Conservation (phyloP, 2,113 vertebrate genomes). For the Otus sunia region DNA sequence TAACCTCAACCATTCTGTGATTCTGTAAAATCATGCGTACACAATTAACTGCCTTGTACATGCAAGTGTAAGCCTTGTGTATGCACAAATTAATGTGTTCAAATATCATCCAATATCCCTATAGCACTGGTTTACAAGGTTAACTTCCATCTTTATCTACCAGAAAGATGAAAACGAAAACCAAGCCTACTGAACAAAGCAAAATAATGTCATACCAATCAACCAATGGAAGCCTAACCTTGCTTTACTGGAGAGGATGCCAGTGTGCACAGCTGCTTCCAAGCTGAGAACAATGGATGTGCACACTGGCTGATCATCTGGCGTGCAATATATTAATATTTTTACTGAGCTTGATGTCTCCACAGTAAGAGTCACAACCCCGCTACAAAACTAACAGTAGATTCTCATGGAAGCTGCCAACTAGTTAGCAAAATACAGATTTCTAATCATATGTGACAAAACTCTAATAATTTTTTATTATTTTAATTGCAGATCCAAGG, state of each 20-base stretch:
- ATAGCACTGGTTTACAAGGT: background rate
- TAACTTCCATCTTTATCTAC: background rate
- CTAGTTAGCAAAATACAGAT: background rate
- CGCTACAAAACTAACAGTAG: background rate
- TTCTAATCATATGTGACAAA: background rate
- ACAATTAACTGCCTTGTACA: background rate
- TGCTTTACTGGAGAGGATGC: background rate
- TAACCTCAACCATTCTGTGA: background rate
- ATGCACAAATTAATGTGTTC: background rate
- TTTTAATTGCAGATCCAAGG: conserved; percentile 77
- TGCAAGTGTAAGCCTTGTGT: background rate
- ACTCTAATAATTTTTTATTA: background rate
- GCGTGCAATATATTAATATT: background rate
- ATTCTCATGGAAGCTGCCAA: background rate
- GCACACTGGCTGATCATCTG: background rate
- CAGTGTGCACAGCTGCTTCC: background rate
- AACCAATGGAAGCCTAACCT: background rate
- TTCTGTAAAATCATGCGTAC: background rate
- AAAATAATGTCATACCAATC: background rate
- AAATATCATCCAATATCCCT: background rate
- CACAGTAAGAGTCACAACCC: background rate
- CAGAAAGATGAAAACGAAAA: background rate
- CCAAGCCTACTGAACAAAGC: background rate
- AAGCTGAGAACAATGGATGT: background rate
- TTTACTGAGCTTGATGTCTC: background rate